These are phyloP conservation scores for Blennius ocellaris DNA, from an alignment of 2,113 vertebrate species.

Conservation along the genomic window DNA sequence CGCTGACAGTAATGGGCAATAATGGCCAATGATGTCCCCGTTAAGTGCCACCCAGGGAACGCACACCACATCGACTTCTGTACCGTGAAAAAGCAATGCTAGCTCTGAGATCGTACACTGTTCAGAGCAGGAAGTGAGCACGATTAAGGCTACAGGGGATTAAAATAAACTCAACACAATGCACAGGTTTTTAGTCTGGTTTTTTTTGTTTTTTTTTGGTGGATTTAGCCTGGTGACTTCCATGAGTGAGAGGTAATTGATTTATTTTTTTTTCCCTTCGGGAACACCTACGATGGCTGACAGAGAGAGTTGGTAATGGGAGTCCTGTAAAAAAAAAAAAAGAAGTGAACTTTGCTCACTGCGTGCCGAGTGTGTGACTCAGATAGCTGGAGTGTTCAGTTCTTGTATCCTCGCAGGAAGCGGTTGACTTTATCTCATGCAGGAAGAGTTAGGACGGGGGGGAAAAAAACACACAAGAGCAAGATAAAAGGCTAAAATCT, in stretches of 20 bases:
- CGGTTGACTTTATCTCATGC: constrained; percentile 13
- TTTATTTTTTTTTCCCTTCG: not conserved
- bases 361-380: constrained; percentile 32
- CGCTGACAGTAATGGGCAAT: constrained; percentile 67
- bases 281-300: constrained; percentile 37
- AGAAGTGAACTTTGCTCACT: not conserved
- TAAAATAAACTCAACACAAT: not conserved
- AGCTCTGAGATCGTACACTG: constrained; percentile 26
- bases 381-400: constrained; percentile 24
- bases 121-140: not conserved
- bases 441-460: not conserved
- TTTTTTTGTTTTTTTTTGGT: not conserved
- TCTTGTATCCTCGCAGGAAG: constrained; percentile 13
- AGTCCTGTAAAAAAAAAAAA: constrained; percentile 12
- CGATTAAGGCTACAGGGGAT: not conserved
- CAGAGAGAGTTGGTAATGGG: constrained; percentile 26
- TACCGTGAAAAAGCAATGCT: constrained; percentile 57
- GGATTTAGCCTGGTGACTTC: constrained; percentile 1
- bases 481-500: not conserved
- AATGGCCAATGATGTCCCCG: constrained; percentile 59
- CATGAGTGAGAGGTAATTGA: constrained; percentile 2
- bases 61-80: constrained; percentile 40
- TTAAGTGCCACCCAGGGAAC: constrained; percentile 61
- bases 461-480: not conserved
- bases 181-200: not conserved